These are phyloP conservation scores for Caenorhabditis wallacei DNA, from an alignment of 2,888 invertebrate species.

Conservation along the genomic window DNA sequence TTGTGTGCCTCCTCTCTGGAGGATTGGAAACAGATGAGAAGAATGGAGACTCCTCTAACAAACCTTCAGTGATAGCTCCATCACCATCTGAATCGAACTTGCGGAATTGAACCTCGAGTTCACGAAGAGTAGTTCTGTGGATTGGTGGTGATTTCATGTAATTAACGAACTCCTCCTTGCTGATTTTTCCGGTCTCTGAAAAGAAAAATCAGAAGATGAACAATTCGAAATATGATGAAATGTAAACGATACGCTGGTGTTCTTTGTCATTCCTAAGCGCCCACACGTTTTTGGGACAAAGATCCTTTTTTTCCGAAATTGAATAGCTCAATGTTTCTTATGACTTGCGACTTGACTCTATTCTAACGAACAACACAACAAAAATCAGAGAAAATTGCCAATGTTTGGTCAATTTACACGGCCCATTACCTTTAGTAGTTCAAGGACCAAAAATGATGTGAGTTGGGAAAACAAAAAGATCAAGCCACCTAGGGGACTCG, in stretches of 20 bases:
- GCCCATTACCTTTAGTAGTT: slow-evolving; percentile 35
- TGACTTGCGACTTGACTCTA: slow-evolving; percentile 34
- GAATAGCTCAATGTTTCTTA: slow-evolving; percentile 26
- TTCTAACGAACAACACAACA: slow-evolving; percentile 10
- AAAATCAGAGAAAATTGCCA: slow-evolving; percentile 26
- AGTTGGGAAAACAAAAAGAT: slow-evolving; percentile 33
- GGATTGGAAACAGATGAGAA: slow-evolving; percentile 26
- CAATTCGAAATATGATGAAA: slow-evolving; percentile 10
- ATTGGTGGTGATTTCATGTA: slow-evolving; percentile 81
- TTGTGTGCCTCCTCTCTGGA: slow-evolving; percentile 49
- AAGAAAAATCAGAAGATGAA: slow-evolving; percentile 12
- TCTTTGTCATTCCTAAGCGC: slow-evolving; percentile 32
- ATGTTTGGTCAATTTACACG: slow-evolving; percentile 38
- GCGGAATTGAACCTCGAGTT: slow-evolving; percentile 79
- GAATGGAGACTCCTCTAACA: slow-evolving; percentile 22
- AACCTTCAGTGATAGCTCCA: slow-evolving; percentile 80
- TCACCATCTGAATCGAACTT: slow-evolving; percentile 80
- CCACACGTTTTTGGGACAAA: slow-evolving; percentile 35
- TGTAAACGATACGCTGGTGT: slow-evolving; percentile 30
- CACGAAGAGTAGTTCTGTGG: slow-evolving; percentile 78
- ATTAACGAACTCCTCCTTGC: slow-evolving; percentile 80
- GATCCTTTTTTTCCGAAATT: slow-evolving; percentile 38
- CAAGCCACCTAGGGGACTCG: slow-evolving; percentile 75
- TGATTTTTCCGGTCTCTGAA: slow-evolving; percentile 82
- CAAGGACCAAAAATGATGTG: slow-evolving; percentile 45